Evolutionary conservation across 2,888 invertebrate species (phyloP).

Genomic region (Suillia variegata): DNA sequence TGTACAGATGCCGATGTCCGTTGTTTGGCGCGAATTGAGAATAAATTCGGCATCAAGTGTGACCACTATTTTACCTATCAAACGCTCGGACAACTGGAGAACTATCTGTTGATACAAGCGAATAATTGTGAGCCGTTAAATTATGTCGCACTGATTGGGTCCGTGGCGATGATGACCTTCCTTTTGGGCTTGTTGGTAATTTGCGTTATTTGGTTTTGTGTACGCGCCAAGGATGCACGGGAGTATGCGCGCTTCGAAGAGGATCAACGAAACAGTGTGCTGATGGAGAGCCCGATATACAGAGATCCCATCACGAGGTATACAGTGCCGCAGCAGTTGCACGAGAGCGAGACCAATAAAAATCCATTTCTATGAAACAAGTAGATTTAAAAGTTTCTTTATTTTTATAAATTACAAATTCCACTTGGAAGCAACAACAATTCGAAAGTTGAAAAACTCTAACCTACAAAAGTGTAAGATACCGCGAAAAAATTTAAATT

Average conservation of each 20-base stretch:
- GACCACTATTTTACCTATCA: conserved; percentile 53
- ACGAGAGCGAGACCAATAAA: not conserved
- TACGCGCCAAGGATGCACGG: conserved; percentile 63
- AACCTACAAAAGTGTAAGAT: not conserved
- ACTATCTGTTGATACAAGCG: conserved; percentile 45
- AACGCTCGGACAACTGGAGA: conserved; percentile 36
- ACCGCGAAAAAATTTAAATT: not conserved
- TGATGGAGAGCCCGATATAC: conserved; percentile 67
- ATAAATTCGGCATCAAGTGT: conserved; percentile 49
- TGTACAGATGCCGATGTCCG: conserved; percentile 35
- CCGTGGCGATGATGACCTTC: conserved; percentile 63
- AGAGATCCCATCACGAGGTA: conserved; percentile 67
- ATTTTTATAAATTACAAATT: not conserved
- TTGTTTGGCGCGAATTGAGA: conserved; percentile 50
- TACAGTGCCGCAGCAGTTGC: conserved; percentile 63
- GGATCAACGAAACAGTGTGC: conserved; percentile 39
- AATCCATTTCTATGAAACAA: not conserved
- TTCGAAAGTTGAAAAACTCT: conserved; percentile 1
- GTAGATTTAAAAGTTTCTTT: not conserved
- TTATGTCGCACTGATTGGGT: conserved; percentile 39
- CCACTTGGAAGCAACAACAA: not conserved
- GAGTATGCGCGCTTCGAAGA: conserved; percentile 66
- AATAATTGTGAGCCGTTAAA: conserved; percentile 44
- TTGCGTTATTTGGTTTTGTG: conserved; percentile 58
- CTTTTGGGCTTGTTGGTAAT: conserved; percentile 63